Conservation (phyloP, 2,888 invertebrate genomes). For the Strigamia maritima region DNA sequence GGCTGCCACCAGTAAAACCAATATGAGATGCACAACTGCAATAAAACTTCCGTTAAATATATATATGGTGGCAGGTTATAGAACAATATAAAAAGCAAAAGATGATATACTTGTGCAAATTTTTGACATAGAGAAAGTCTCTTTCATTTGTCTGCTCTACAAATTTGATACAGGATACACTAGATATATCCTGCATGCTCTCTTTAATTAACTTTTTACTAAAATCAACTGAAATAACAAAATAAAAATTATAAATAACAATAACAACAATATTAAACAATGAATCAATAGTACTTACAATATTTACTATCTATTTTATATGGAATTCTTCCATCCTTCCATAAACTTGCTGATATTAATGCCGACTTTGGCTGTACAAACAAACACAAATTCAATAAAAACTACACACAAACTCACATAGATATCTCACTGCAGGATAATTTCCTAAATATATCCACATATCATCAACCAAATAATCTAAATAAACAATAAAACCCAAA, state of each 20-base stretch:
- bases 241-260: not conserved
- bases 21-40: conserved; percentile 34
- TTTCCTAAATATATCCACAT: not conserved
- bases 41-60: too few relatives aligned
- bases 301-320: not conserved
- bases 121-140: not conserved
- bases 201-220: not conserved
- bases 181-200: not conserved
- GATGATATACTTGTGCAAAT: conserved; percentile 12
- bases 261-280: not conserved
- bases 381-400: not conserved
- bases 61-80: too few relatives aligned
- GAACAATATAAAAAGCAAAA: not conserved
- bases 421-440: not conserved
- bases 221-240: not conserved
- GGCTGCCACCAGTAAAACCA: not conserved
- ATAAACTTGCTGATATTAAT: not conserved
- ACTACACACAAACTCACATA: not conserved
- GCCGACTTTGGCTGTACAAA: not conserved
- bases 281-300: not conserved
- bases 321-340: not conserved
- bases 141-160: not conserved
- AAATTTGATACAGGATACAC: conserved; percentile 11
- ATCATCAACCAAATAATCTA: not conserved
- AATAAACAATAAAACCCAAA: not conserved